Evolutionary conservation across 2,888 invertebrate species (phyloP).

Genomic region (Sepioteuthis lessoniana): DNA sequence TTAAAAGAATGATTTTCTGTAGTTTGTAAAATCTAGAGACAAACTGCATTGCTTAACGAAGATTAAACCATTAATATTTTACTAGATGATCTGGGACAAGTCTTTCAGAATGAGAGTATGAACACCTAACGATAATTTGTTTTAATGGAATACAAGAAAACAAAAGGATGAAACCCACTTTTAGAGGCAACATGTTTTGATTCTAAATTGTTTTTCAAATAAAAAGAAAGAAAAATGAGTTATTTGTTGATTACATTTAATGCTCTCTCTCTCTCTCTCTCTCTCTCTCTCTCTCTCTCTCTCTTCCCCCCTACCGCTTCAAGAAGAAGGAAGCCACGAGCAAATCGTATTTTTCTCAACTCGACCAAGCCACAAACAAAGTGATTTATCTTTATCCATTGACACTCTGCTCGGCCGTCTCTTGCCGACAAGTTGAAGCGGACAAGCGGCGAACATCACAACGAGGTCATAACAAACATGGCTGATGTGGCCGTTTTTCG

Average conservation of each 20-base stretch:
- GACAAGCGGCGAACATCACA: not conserved
- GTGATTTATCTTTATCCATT: not conserved
- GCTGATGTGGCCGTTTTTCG: not conserved
- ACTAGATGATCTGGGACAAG: too few species aligned
- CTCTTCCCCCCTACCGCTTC: too few species aligned
- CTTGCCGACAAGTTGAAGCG: not conserved
- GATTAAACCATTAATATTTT: too few species aligned
- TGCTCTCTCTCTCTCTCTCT: not conserved
- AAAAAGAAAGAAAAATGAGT: not conserved
- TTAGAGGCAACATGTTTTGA: not conserved
- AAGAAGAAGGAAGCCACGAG: not conserved
- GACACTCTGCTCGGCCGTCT: not conserved
- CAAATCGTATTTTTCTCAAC: not conserved
- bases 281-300: too few species aligned
- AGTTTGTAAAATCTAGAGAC: too few species aligned
- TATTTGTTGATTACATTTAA: not conserved
- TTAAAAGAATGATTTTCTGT: too few species aligned
- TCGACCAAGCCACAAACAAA: slow-evolving; percentile 33
- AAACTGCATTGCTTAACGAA: too few species aligned
- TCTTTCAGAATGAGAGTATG: not conserved
- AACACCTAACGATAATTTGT: not conserved
- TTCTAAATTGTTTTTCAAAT: not conserved
- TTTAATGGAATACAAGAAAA: not conserved
- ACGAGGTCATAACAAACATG: not conserved
- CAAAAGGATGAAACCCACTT: not conserved